A percentile compares a stretch with the other conserved stretches of the same genome.
Evolutionary conservation across 2,888 invertebrate genomes (phyloP).

Genomic region (Keiferia lycopersicella): DNA sequence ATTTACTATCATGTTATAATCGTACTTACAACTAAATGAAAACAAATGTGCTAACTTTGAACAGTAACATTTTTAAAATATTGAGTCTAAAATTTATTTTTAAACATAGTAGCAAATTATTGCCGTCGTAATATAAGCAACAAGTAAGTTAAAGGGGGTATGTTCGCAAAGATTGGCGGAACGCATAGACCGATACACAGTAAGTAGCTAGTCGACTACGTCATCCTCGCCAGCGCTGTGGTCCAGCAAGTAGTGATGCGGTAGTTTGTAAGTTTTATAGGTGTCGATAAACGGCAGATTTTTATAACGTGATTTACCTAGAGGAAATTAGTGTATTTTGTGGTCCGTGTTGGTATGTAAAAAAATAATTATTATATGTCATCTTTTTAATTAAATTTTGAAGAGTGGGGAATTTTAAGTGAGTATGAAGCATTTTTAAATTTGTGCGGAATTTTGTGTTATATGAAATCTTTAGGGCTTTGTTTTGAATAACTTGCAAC

Average conservation of each 20-base stretch:
- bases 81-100: too few relatives aligned
- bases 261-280: background rate
- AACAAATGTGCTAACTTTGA: too few relatives aligned
- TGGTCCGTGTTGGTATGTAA: background rate
- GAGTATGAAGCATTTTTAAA: background rate
- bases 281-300: background rate
- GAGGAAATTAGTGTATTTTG: background rate
- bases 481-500: background rate
- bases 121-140: too few relatives aligned
- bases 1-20: too few relatives aligned
- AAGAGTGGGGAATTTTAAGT: background rate
- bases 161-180: too few relatives aligned
- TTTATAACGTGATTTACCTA: background rate
- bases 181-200: too few relatives aligned
- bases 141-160: too few relatives aligned
- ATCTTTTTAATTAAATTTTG: background rate
- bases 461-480: conserved; percentile 1
- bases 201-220: too few relatives aligned
- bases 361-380: background rate
- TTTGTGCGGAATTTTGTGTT: background rate
- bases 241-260: background rate
- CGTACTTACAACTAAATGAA: too few relatives aligned
- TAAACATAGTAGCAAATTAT: too few relatives aligned
- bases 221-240: background rate
- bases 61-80: too few relatives aligned